Evolutionary conservation across 2,113 vertebrate species (phyloP), one percentile per base, ranked within the genome.

Genomic region (Hippocampus barbouri): DNA sequence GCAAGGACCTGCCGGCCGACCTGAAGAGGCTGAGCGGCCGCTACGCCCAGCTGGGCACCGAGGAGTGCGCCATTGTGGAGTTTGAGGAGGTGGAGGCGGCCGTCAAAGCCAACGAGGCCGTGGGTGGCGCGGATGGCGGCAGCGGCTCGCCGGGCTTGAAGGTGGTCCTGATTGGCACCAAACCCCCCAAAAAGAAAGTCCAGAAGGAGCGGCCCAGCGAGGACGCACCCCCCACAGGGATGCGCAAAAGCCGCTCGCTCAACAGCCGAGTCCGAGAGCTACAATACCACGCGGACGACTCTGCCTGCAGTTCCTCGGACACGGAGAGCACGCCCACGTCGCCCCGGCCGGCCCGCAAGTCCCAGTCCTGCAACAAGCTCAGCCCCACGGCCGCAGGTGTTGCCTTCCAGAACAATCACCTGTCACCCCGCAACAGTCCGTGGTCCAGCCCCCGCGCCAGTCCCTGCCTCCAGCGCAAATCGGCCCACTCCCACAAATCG

Each of bases 41-140:
- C 12, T 98, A 99, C 79, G 78, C 83, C 9, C 97, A 97, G 68
- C 89, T 99, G 10, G 94, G 94, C 71, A 90, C 90, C 0, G 94
- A 97, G 54, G 95, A 97, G 66, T 98, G 97, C 2, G 97, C 95
- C 75, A 94, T 98, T 1, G 89, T 99, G 64, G 97, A 99, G 79
- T 99, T 96, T 3, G 97, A 99, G 88, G 97, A 99, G 83, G 94
- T 98, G 45, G 96, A 97, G 18, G 95, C 96, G 0, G 96, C 97
- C 0, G 75, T 98, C 3, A 94, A 70, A 70, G 97, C 97, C 70
- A 96, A 98, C 0, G 94, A 97, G 38, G 93, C 92, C 8, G 92
- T 94, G 70, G 83, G 88, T 14, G 34, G 83, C 0, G 90, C 92
- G 65, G 91, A 92, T 0, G 93, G 89, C 3, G 86, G 84, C 9